These are phyloP conservation scores for Mellilla xanthometata DNA, from an alignment of 2,888 invertebrate species.

Conservation along the genomic window DNA sequence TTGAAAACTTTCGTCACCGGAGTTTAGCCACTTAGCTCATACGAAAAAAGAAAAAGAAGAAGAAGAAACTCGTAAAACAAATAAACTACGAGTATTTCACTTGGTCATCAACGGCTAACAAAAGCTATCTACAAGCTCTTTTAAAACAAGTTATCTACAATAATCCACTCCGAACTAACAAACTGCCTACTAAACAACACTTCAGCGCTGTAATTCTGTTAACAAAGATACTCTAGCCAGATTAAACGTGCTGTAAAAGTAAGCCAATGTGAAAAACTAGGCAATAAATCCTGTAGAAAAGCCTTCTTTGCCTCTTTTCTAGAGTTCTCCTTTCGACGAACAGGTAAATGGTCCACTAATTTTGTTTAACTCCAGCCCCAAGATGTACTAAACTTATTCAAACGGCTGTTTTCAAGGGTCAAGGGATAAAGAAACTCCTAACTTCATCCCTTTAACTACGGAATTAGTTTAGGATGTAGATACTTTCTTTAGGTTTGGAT, in stretches of 20 bases:
- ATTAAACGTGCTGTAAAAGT: slow-evolving; percentile 2
- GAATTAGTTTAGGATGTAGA: neutral
- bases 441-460: slow-evolving; percentile 18
- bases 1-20: too few species aligned
- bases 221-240: slow-evolving; percentile 2
- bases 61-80: too few species aligned
- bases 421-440: slow-evolving; percentile 25
- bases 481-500: too few species aligned
- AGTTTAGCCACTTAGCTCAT: too few species aligned
- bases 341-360: slow-evolving; percentile 21
- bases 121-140: too few species aligned
- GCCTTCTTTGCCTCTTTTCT: neutral
- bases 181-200: neutral
- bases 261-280: slow-evolving; percentile 4
- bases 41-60: too few species aligned
- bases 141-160: too few species aligned
- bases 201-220: slow-evolving; percentile 3
- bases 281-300: slow-evolving; percentile 4
- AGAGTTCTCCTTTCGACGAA: slow-evolving; percentile 1
- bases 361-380: slow-evolving; percentile 12
- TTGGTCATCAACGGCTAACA: too few species aligned
- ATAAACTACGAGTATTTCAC: too few species aligned
- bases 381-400: slow-evolving; percentile 26
- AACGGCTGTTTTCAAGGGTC: slow-evolving; percentile 31
- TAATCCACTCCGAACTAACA: neutral